phyloP scores from a whole-genome alignment of 2,797 vertebrate species.

The Sarcoramphus papa region DNA sequence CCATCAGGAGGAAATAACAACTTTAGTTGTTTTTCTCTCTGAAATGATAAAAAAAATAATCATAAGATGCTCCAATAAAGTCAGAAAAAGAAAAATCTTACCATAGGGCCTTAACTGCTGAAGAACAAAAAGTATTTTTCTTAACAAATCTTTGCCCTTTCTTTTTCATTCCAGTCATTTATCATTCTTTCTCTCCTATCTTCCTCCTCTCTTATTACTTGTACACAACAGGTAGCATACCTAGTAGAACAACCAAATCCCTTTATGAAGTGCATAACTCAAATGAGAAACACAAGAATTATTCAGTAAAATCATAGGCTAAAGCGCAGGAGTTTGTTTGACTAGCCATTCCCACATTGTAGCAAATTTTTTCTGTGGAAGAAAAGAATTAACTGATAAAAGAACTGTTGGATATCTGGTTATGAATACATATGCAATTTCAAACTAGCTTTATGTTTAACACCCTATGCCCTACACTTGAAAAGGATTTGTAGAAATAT shows the following conservation, averaged over 20 bases:
- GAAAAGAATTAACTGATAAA: background rate
- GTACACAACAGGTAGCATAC: background rate
- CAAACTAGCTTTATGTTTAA: background rate
- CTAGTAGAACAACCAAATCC: background rate
- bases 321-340: background rate
- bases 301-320: background rate
- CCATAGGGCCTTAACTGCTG: background rate
- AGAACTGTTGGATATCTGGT: background rate
- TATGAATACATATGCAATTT: background rate
- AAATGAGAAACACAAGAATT: background rate
- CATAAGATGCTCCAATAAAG: background rate
- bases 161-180: background rate
- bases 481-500: background rate
- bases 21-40: background rate
- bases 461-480: background rate
- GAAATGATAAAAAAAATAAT: background rate
- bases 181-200: background rate
- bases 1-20: background rate
- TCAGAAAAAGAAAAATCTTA: background rate
- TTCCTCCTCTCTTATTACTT: background rate
- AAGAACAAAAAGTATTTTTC: background rate
- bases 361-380: background rate
- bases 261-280: background rate
- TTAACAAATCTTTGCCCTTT: background rate
- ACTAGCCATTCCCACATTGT: background rate